Conservation (phyloP, 2,113 vertebrate genomes). For the Aegypius monachus region DNA sequence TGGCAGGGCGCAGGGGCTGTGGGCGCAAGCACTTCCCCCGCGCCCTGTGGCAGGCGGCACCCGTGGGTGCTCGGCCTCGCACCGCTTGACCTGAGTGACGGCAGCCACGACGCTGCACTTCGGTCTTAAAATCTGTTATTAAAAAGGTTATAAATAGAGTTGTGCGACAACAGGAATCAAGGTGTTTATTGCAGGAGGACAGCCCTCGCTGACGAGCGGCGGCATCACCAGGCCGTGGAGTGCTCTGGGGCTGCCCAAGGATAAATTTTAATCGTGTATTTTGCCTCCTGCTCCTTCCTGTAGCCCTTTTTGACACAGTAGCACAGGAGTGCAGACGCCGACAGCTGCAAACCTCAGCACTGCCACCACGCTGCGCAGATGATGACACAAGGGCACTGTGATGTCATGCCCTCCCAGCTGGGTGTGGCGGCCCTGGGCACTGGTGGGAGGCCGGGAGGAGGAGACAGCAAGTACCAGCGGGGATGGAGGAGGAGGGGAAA, state of each 20-base stretch:
- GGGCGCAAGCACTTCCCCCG: neutral
- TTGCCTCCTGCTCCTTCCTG: neutral
- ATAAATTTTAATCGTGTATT: rapidly evolving
- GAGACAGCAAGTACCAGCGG: neutral
- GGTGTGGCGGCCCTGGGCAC: neutral
- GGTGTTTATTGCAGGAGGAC: neutral
- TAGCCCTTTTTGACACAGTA: too few relatives aligned
- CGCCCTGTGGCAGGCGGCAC: neutral
- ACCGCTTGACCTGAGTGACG: rapidly evolving
- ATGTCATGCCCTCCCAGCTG: rapidly evolving
- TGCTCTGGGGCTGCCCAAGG: neutral
- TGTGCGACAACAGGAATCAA: rapidly evolving
- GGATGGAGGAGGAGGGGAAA: neutral
- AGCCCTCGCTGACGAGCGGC: neutral
- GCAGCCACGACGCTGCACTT: rapidly evolving
- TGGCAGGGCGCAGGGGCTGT: rapidly evolving
- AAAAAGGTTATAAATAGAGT: neutral
- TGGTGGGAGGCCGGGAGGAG: neutral
- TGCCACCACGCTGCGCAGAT: rapidly evolving
- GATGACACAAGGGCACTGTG: rapidly evolving
- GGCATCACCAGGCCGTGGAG: rapidly evolving
- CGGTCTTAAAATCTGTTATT: rapidly evolving
- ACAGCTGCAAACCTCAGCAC: rapidly evolving
- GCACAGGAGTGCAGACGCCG: rapidly evolving
- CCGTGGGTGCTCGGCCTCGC: rapidly evolving